These are phyloP conservation scores for Atethmia centrago DNA, from an alignment of 2,888 invertebrate species.

Conservation along the genomic window DNA sequence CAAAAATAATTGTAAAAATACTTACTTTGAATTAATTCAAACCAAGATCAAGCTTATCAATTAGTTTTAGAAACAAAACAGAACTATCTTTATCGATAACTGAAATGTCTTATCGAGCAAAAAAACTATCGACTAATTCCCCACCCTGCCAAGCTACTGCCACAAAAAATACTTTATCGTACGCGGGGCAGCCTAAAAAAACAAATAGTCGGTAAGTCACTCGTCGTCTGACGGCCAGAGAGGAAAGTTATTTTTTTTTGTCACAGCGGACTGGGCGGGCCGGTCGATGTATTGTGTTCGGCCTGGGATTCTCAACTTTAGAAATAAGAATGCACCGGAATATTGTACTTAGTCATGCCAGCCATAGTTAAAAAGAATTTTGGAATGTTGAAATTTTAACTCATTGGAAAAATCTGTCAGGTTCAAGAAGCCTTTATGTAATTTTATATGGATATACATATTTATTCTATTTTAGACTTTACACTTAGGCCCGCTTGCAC, in stretches of 20 bases:
- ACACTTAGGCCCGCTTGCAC: neutral
- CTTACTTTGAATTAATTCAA: neutral
- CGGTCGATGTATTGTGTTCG: conserved; percentile 78
- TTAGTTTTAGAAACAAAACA: neutral
- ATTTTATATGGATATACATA: neutral
- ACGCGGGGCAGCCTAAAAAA: conserved; percentile 89
- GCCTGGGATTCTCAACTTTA: conserved; percentile 70
- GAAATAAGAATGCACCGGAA: neutral
- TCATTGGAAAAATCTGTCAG: neutral
- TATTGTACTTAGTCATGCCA: neutral
- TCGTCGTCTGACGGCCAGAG: conserved; percentile 83
- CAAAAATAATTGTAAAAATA: neutral
- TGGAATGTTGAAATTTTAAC: neutral
- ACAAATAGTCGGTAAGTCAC: conserved; percentile 89
- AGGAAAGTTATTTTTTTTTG: conserved; percentile 87
- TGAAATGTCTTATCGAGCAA: conserved; percentile 46
- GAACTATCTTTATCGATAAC: neutral
- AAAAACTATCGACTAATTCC: conserved; percentile 68
- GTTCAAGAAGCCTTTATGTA: neutral
- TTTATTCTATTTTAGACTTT: neutral
- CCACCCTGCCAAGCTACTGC: conserved; percentile 83
- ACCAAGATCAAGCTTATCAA: neutral
- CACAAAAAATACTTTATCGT: conserved; percentile 90
- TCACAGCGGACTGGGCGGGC: conserved; percentile 82
- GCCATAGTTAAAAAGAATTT: neutral